A percentile compares a stretch with the other conserved stretches of the same genome.
phyloP scores from a whole-genome alignment of 2,113 vertebrate species.

The Leucosticte australis region DNA sequence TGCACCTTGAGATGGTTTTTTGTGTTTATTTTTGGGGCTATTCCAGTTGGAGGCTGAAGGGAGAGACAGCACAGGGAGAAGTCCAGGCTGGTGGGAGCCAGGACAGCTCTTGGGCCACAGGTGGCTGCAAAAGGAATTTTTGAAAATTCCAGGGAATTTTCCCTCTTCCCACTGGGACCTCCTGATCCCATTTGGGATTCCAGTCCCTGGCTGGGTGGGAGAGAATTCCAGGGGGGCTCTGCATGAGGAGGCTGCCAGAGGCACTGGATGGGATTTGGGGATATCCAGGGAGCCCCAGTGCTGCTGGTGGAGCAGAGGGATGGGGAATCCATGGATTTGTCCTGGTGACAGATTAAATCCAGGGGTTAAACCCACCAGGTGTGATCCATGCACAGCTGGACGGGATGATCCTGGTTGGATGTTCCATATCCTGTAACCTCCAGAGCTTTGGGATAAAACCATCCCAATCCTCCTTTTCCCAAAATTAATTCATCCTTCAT shows the following conservation, averaged over 20 bases:
- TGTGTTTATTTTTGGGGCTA: neutral
- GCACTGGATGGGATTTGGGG: neutral
- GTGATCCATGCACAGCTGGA: neutral
- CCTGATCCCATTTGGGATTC: neutral
- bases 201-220: neutral
- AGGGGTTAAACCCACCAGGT: fast-evolving
- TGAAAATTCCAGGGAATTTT: neutral
- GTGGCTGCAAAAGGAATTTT: neutral
- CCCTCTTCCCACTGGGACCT: neutral
- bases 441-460: neutral
- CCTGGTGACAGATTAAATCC: neutral
- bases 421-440: neutral
- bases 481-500: neutral
- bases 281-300: neutral
- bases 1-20: neutral
- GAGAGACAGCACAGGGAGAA: neutral
- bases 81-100: neutral
- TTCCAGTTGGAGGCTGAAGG: constrained; percentile 14
- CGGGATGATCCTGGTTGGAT: neutral
- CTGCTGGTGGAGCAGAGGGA: neutral
- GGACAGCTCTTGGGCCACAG: neutral
- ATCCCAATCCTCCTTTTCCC: neutral
- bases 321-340: neutral
- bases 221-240: neutral
- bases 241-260: neutral